A percentile compares a stretch with the other conserved stretches of the same genome.
Evolutionary conservation across 2,888 invertebrate genomes (phyloP).

Genomic region (Mesorhabditis sp.): DNA sequence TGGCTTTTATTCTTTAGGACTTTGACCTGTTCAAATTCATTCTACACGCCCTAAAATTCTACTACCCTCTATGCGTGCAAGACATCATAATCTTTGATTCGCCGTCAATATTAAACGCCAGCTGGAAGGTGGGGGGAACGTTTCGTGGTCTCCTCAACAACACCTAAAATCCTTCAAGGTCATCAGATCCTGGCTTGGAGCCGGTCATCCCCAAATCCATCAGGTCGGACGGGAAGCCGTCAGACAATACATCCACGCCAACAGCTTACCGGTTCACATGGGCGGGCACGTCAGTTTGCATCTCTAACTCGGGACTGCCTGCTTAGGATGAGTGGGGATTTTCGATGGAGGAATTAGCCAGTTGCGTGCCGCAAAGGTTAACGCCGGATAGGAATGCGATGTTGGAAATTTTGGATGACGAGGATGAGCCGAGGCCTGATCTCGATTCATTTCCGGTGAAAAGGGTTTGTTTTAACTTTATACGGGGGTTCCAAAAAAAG

Average conservation of each 20-base stretch:
- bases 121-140: slow-evolving; percentile 42
- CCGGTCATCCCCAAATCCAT: slow-evolving; percentile 21
- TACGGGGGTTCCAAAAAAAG: neutral
- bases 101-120: slow-evolving; percentile 45
- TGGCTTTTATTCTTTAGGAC: slow-evolving; percentile 30
- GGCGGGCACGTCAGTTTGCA: slow-evolving; percentile 41
- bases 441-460: slow-evolving; percentile 5
- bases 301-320: neutral
- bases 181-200: slow-evolving; percentile 37
- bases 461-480: slow-evolving; percentile 1
- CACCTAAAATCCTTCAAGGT: slow-evolving; percentile 21
- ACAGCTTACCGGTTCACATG: slow-evolving; percentile 34
- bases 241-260: slow-evolving; percentile 34
- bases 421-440: slow-evolving; percentile 2
- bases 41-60: slow-evolving; percentile 47
- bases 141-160: neutral
- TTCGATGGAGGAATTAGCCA: slow-evolving; percentile 40
- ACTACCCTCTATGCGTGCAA: slow-evolving; percentile 43
- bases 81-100: slow-evolving; percentile 44
- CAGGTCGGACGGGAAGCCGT: slow-evolving; percentile 29
- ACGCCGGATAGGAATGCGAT: neutral
- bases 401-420: neutral
- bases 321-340: slow-evolving; percentile 34
- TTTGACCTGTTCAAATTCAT: slow-evolving; percentile 50
- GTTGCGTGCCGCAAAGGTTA: slow-evolving; percentile 32